Conservation (phyloP, 2,113 vertebrate species). For the Neopipo cinnamomea region DNA sequence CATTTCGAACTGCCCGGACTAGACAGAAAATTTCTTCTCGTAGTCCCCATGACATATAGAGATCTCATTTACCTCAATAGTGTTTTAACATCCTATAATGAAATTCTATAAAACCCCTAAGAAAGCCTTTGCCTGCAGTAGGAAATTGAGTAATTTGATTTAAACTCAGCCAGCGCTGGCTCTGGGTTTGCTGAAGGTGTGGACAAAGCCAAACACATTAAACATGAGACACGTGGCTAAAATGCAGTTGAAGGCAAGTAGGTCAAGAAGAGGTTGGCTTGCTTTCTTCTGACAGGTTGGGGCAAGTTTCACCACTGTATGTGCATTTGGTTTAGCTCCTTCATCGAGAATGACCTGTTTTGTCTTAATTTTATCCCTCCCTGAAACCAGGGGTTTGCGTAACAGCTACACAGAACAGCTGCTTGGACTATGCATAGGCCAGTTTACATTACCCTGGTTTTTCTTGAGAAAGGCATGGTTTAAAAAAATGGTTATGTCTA, state of each 20-base stretch:
- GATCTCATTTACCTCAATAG: neutral
- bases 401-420: conserved; percentile 74
- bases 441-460: conserved; percentile 80
- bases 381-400: conserved; percentile 22
- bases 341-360: conserved; percentile 54
- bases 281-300: neutral
- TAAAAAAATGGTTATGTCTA: conserved; percentile 85
- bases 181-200: neutral
- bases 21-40: neutral
- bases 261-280: neutral
- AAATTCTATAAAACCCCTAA: neutral
- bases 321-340: neutral
- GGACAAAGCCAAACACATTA: conserved; percentile 19
- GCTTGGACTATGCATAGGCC: conserved; percentile 62
- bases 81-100: neutral
- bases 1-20: neutral
- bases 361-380: conserved; percentile 47
- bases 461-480: conserved; percentile 82
- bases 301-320: neutral
- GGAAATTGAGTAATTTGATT: neutral
- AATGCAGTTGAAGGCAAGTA: neutral
- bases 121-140: neutral
- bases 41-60: neutral
- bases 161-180: neutral
- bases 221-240: neutral